Base-by-base conservation (phyloP, 2,797 vertebrate genomes). In the Parauchenoglanis punctatus region DNA sequence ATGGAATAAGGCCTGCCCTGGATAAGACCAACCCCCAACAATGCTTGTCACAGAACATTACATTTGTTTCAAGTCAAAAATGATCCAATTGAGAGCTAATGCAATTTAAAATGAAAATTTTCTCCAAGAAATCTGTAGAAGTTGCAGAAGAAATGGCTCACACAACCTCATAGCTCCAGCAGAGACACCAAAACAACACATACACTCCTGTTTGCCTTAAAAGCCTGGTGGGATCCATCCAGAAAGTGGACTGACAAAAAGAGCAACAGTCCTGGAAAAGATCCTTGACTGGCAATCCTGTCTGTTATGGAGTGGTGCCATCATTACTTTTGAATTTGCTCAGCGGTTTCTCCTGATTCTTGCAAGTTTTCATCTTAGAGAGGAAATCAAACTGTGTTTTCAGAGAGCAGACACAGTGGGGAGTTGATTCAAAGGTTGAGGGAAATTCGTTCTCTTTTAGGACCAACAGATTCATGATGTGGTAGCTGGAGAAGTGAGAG, bases 241-340 rank as follows among this genome's bases (percentile, higher is more conserved):
- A 59, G 31, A 89, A 76, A 87, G 46, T 73, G 28, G 72, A 54
- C 17, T 52, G 81, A 81, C 67, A 86, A 89, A 89, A 87, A 78
- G 83, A 84, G 46, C 80, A 46, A 65, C 83, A 86, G 85, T 75
- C 73, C 25, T 80, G 65, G 78, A 28, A 86, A 65, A 35, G 54
- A 89, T 76, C 40, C 61, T 85, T 89, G 89, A 91, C 88, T 83
- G 80, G 35, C 85, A 88, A 90, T 85, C 84, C 88, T 84, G 82
- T 82, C 84, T 84, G 87, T 88, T 88, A 87, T 65, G 81, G 84
- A 87, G 59, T 28, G 72, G 81, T 49, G 49, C 80, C 17, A 59
- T 80, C 84, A 75, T 77, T 83, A 78, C 77, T 83, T 70, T 52
- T 67, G 23, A 81, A 44, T 73, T 65, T 83, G 84, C 75, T 61